phyloP scores from a whole-genome alignment of 2,888 invertebrate species.

The Tribolium freemani region DNA sequence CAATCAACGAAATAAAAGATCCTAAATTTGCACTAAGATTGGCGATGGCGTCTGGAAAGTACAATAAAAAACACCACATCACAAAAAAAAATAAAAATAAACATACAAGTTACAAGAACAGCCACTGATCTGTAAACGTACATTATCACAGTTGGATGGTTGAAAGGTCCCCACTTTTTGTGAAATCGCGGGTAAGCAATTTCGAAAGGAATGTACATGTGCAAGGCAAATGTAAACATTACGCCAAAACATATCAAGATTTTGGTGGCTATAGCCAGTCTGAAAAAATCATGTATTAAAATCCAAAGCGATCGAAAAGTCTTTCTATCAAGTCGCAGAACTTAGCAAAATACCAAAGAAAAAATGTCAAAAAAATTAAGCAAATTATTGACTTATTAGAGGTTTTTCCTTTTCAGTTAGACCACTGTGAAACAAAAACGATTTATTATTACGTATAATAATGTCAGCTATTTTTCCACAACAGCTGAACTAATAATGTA shows the following conservation, averaged over 20 bases:
- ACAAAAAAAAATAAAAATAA: neutral
- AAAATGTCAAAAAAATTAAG: no score
- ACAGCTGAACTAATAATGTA: no score
- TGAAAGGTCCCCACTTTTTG: slow-evolving; percentile 69
- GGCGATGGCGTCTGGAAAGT: slow-evolving; percentile 79
- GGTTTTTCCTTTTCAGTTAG: no score
- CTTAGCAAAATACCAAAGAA: no score
- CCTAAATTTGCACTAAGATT: slow-evolving; percentile 84
- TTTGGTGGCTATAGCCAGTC: slow-evolving; percentile 82
- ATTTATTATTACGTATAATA: no score
- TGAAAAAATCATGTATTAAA: slow-evolving; percentile 62
- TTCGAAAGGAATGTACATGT: slow-evolving; percentile 90
- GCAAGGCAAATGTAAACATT: slow-evolving; percentile 88
- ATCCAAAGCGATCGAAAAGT: no score
- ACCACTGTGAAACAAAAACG: no score
- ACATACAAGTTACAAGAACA: slow-evolving; percentile 19
- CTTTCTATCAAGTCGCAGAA: neutral
- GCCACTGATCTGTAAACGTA: slow-evolving; percentile 4
- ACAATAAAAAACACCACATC: slow-evolving; percentile 58
- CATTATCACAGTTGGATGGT: slow-evolving; percentile 62
- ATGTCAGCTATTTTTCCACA: no score
- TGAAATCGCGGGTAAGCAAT: slow-evolving; percentile 83
- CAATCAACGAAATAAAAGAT: slow-evolving; percentile 88
- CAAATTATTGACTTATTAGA: no score
- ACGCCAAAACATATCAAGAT: slow-evolving; percentile 84